Percentiles rank a stretch among this genome's conserved stretches.
phyloP scores from a whole-genome alignment of 2,797 vertebrate genomes.

The Argyrosomus regius region DNA sequence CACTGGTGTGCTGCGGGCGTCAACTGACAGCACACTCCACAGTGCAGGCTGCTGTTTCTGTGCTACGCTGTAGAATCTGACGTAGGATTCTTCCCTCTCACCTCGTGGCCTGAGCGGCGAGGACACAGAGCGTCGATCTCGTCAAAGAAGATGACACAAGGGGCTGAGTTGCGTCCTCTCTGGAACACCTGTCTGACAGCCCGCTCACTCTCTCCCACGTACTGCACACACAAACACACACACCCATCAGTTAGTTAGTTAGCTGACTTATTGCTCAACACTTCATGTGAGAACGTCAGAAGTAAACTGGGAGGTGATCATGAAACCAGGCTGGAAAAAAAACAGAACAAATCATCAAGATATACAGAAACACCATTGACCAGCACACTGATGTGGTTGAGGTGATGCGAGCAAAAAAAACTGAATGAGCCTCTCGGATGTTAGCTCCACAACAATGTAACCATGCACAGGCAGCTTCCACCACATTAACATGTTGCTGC shows the following conservation, averaged over 20 bases:
- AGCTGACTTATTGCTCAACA: neutral
- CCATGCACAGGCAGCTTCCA: neutral
- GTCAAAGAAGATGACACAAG: constrained; percentile 98
- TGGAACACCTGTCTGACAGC: constrained; percentile 97
- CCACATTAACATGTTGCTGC: neutral
- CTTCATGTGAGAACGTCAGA: neutral
- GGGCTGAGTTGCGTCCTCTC: constrained; percentile 93
- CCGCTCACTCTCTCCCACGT: constrained; percentile 96
- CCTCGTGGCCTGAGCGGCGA: constrained; percentile 93
- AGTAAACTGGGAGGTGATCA: neutral
- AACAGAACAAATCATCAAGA: neutral
- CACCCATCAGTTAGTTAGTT: neutral
- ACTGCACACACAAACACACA: constrained; percentile 80
- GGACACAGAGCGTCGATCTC: constrained; percentile 97
- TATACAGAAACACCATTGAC: neutral
- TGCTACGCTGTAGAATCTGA: neutral
- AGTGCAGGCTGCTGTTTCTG: neutral
- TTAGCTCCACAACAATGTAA: neutral
- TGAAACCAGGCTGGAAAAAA: neutral
- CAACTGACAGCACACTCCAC: neutral
- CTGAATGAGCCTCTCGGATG: neutral
- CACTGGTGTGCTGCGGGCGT: neutral
- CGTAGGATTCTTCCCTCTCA: constrained; percentile 54
- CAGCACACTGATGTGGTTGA: too few species aligned
- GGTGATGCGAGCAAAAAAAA: neutral